These are phyloP conservation scores for Oreohelix idahoensis DNA, from an alignment of 1,140 invertebrate species.

Conservation along the genomic window DNA sequence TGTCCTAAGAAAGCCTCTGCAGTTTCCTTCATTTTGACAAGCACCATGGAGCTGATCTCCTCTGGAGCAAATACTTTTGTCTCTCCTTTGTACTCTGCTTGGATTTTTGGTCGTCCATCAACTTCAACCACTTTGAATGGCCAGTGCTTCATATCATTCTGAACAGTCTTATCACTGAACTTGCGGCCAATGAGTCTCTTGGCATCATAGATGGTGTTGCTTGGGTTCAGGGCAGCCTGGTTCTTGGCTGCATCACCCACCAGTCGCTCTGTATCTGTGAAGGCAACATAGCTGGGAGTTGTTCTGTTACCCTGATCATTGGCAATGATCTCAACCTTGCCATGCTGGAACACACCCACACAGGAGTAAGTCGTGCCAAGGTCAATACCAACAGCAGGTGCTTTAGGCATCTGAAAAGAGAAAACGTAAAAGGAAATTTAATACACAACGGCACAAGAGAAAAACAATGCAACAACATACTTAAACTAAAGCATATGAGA, in stretches of 20 bases:
- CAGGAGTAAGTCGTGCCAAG: slow-evolving; percentile 76
- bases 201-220: slow-evolving; percentile 47
- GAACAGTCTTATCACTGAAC: slow-evolving; percentile 41
- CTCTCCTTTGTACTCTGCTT: slow-evolving; percentile 88
- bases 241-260: slow-evolving; percentile 47
- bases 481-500: no score
- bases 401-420: slow-evolving; percentile 18
- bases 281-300: slow-evolving; percentile 61
- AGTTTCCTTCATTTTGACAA: slow-evolving; percentile 89
- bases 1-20: slow-evolving; percentile 88
- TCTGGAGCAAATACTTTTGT: slow-evolving; percentile 90
- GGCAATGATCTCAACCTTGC: slow-evolving; percentile 77
- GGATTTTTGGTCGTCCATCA: slow-evolving; percentile 80
- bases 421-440: neutral
- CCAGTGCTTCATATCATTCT: slow-evolving; percentile 91
- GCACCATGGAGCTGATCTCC: slow-evolving; percentile 89
- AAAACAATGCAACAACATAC: no score
- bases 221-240: slow-evolving; percentile 45
- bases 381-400: slow-evolving; percentile 74
- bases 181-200: slow-evolving; percentile 46
- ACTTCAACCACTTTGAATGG: slow-evolving; percentile 78
- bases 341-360: slow-evolving; percentile 77
- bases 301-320: slow-evolving; percentile 87
- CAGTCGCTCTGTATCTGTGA: slow-evolving; percentile 46
- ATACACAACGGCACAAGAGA: no score